Percentiles rank a stretch among this genome's conserved stretches.
These are phyloP conservation scores for Drymonia ruficornis DNA, from an alignment of 2,888 invertebrate species.

Conservation along the genomic window DNA sequence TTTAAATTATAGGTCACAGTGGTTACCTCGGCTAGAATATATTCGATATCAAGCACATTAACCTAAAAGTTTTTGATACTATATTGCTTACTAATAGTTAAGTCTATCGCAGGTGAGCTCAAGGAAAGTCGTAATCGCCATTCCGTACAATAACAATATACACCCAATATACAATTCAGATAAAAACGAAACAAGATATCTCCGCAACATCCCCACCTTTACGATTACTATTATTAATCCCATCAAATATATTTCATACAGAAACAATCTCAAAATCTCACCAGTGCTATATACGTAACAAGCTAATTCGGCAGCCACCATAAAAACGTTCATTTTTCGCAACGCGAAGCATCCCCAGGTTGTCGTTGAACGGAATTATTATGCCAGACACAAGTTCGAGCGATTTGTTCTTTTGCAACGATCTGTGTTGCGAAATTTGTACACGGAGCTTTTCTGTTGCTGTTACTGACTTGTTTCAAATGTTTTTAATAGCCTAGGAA, in stretches of 20 bases:
- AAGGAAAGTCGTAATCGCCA: not conserved
- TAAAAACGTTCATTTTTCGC: conserved; percentile 46
- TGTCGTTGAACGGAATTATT: conserved; percentile 47
- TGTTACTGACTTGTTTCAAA: not conserved
- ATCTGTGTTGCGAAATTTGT: conserved; percentile 32
- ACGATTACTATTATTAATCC: conserved; percentile 31
- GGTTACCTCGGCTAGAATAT: no score
- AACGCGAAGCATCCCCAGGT: conserved; percentile 39
- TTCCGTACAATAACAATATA: not conserved
- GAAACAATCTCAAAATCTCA: conserved; percentile 31
- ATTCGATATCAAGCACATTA: no score
- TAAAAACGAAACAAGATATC: conserved; percentile 18
- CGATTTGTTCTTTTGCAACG: conserved; percentile 47
- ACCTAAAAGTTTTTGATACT: no score
- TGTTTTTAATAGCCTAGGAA: no score
- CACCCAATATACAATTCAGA: conserved; percentile 13
- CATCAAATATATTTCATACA: conserved; percentile 32
- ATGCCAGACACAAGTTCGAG: conserved; percentile 47
- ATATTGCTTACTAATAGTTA: no score
- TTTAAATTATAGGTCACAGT: not conserved
- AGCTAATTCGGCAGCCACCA: conserved; percentile 42
- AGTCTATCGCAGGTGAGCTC: not conserved
- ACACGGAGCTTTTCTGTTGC: conserved; percentile 11
- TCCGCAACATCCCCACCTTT: conserved; percentile 20
- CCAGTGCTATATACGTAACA: conserved; percentile 39